Evolutionary conservation across 2,113 vertebrate genomes (phyloP).

Genomic region (Phaethon lepturus): DNA sequence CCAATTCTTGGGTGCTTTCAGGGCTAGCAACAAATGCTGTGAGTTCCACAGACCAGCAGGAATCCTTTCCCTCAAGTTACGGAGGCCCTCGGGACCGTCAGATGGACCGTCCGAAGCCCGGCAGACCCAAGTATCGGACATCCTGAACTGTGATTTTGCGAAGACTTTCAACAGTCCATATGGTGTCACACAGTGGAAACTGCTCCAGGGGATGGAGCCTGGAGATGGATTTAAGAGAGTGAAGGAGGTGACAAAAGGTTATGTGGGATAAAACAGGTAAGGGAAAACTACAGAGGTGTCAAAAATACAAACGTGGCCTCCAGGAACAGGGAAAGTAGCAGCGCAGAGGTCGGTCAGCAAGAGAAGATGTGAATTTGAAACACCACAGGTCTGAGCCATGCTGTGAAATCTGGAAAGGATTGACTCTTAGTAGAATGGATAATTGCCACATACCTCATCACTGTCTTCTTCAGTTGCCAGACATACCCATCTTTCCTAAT

Average conservation of each 20-base stretch:
- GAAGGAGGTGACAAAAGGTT: neutral
- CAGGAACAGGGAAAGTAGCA: neutral
- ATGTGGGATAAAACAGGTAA: neutral
- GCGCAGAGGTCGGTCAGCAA: accelerated
- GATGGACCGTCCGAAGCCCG: neutral
- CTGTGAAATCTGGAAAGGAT: accelerated
- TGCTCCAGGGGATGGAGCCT: neutral
- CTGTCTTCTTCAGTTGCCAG: neutral
- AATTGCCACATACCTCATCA: neutral
- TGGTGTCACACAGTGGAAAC: neutral
- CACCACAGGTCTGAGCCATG: neutral
- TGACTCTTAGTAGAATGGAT: neutral
- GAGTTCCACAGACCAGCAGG: neutral
- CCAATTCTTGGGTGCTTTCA: neutral
- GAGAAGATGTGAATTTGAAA: neutral
- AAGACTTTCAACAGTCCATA: neutral
- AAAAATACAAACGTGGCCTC: neutral
- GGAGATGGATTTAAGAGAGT: neutral
- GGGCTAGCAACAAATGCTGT: neutral
- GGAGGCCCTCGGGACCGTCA: neutral
- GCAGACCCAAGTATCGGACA: accelerated
- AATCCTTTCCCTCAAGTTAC: neutral
- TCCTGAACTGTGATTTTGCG: neutral
- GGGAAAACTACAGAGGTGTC: neutral
- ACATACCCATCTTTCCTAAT: neutral